Evolutionary conservation across 23 tunicate genomes (phyloP), one percentile per base, ranked within the genome.

Genomic region (Diplosoma virens): DNA sequence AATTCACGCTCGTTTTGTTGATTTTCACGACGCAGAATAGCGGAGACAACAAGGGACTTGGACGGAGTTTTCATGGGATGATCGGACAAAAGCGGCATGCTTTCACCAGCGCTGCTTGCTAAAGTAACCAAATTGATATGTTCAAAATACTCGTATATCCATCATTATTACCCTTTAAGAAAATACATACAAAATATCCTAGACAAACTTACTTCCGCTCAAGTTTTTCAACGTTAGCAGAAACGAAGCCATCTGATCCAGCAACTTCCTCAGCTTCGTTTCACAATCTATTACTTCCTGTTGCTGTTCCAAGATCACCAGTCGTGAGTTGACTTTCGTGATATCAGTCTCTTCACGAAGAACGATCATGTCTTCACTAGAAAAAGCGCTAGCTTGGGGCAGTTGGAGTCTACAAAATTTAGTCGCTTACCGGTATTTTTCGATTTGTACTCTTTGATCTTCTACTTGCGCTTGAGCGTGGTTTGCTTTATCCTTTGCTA

Each of bases 41-140:
- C 86, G 0, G 86, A 81, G 9, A 81, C 86, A 27, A 81, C 86
- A 21, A 81, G 33, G 0, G 86, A 81, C 36, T 81, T 81, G 2
- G 78, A 70, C 1, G 86, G 86, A 22, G 86, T 81, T n/a, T 68
- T 71, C 33, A 59, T 47, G 2, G 86, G 70, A 36, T 72, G 74
- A 17, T 67, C 74, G 52, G 74, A 67, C 23, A 67, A 36, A 7
- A 67, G 52, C 2, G 52, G 74, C 5, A 67, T 2, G 27, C 36
- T 52, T 14, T 67, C 74, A 29, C 69, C 28, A 29, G n/a, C n/a
- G n/a, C n/a, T n/a, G n/a, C n/a, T n/a, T n/a, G n/a, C n/a, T n/a
- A n/a, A n/a, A n/a, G n/a, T n/a, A n/a, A n/a, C n/a, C n/a, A n/a
- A n/a, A n/a, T n/a, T n/a, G n/a, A n/a, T n/a, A n/a, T n/a, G n/a